phyloP scores from a whole-genome alignment of 2,888 invertebrate genomes.

The Tetragonula carbonaria region DNA sequence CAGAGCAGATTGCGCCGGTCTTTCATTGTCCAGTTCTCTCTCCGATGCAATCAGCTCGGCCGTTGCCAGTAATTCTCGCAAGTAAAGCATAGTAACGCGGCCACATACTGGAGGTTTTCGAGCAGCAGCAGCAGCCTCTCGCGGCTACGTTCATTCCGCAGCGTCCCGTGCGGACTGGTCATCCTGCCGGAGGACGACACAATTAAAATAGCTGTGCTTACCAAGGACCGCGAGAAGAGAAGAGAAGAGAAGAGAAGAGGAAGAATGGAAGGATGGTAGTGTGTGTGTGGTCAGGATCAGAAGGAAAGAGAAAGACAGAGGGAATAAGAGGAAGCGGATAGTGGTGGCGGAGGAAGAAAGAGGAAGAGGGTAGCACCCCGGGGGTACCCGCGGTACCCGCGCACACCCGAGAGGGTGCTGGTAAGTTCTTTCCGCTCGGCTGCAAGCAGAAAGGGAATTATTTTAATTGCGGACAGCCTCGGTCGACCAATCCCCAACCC shows the following conservation, averaged over 20 bases:
- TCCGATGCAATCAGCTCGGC: slow-evolving; percentile 68
- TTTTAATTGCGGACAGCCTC: slow-evolving; percentile 84
- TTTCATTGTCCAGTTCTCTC: slow-evolving; percentile 54
- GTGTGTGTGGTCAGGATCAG: slow-evolving; percentile 29
- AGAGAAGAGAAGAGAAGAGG: slow-evolving; percentile 37
- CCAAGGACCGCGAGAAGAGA: slow-evolving; percentile 62
- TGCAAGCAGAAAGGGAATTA: slow-evolving; percentile 84
- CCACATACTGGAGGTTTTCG: slow-evolving; percentile 75
- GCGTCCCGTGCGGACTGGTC: slow-evolving; percentile 76
- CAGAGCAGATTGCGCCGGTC: slow-evolving; percentile 55
- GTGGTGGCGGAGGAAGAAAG: slow-evolving; percentile 50
- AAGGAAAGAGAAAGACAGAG: slow-evolving; percentile 57
- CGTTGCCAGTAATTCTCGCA: slow-evolving; percentile 74
- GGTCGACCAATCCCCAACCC: slow-evolving; percentile 80
- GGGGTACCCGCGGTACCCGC: slow-evolving; percentile 65
- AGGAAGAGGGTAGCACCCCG: slow-evolving; percentile 71
- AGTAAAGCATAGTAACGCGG: slow-evolving; percentile 78
- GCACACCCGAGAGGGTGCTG: slow-evolving; percentile 77
- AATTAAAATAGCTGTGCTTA: slow-evolving; percentile 84
- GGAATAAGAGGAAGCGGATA: slow-evolving; percentile 53
- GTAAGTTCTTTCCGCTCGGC: slow-evolving; percentile 84
- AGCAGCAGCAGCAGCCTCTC: slow-evolving; percentile 50
- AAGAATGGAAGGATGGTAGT: slow-evolving; percentile 15
- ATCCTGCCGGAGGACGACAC: slow-evolving; percentile 80
- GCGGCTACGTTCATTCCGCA: slow-evolving; percentile 73